phyloP scores from a whole-genome alignment of 1,140 invertebrate species.

The Leucophenga varia region DNA sequence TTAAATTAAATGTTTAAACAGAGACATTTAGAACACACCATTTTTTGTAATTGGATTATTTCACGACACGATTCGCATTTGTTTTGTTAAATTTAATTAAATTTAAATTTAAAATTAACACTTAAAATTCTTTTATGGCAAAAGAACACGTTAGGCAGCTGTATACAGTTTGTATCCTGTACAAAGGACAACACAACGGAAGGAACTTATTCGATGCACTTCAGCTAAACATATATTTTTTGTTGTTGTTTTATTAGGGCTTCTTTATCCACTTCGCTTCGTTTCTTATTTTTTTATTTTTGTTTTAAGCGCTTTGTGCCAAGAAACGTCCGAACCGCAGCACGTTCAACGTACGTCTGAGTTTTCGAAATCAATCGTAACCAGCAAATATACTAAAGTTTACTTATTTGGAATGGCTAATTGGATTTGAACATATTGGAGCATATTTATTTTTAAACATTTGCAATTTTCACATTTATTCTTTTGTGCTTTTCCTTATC shows the following conservation, averaged over 20 bases:
- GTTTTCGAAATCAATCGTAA: conserved; percentile 39
- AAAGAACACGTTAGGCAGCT: not conserved
- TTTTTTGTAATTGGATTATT: conserved; percentile 46
- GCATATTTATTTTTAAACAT: conserved; percentile 14
- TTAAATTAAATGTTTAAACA: not conserved
- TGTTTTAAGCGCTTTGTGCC: conserved; percentile 10
- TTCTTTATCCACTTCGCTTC: no score
- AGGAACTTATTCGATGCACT: no score
- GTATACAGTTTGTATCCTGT: not conserved
- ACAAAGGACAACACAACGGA: conserved; percentile 19
- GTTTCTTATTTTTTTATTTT: conserved; percentile 5
- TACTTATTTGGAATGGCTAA: no score
- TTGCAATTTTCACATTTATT: no score
- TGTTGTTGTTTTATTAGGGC: no score
- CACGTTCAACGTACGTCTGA: conserved; percentile 47
- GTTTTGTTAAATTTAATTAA: conserved; percentile 18
- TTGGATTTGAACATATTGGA: conserved; percentile 54
- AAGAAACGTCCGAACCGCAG: conserved; percentile 50
- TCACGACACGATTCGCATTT: conserved; percentile 38
- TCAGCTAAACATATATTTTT: no score
- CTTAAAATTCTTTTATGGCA: no score
- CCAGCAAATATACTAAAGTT: conserved; percentile 6
- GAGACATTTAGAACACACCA: no score
- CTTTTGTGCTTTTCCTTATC: no score
- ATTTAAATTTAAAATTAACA: no score